Evolutionary conservation across 2,113 vertebrate genomes (phyloP).

Genomic region (Anguilla japonica): DNA sequence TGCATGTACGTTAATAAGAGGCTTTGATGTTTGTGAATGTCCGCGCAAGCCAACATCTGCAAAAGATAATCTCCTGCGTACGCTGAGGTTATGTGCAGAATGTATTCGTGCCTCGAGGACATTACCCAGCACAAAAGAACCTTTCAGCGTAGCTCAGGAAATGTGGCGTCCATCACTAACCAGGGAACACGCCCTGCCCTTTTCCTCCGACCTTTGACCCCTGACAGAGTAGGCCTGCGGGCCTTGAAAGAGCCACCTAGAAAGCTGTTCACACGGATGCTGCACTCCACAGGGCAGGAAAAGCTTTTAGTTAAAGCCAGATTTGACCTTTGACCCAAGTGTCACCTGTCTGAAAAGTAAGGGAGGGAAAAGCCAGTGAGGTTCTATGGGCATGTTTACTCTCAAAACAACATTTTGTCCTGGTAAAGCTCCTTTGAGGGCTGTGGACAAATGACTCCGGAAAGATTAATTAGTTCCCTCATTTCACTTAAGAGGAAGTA

Average conservation of each 20-base stretch:
- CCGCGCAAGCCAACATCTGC: neutral
- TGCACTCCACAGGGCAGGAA: neutral
- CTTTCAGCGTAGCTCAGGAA: constrained; percentile 8
- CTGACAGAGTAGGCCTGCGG: neutral
- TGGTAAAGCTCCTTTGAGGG: neutral
- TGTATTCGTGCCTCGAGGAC: neutral
- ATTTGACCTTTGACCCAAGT: constrained; percentile 22
- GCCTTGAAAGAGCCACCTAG: neutral
- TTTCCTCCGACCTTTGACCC: constrained; percentile 2
- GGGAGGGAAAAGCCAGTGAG: neutral
- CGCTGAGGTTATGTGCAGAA: neutral
- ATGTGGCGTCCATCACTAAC: neutral
- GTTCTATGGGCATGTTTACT: neutral
- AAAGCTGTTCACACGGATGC: neutral
- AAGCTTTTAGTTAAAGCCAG: constrained; percentile 18
- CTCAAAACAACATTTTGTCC: neutral
- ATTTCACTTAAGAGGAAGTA: constrained; percentile 4
- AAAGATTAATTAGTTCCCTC: constrained; percentile 22
- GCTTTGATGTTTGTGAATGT: neutral
- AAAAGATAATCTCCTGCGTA: neutral
- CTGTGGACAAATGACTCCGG: constrained; percentile 19
- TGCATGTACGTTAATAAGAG: neutral
- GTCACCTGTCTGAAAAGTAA: neutral
- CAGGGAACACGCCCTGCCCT: neutral
- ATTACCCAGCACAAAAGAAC: constrained; percentile 9